Percentiles rank a stretch among this genome's conserved stretches.
phyloP scores from a whole-genome alignment of 2,888 invertebrate genomes.

The Protodeltote pygarga region DNA sequence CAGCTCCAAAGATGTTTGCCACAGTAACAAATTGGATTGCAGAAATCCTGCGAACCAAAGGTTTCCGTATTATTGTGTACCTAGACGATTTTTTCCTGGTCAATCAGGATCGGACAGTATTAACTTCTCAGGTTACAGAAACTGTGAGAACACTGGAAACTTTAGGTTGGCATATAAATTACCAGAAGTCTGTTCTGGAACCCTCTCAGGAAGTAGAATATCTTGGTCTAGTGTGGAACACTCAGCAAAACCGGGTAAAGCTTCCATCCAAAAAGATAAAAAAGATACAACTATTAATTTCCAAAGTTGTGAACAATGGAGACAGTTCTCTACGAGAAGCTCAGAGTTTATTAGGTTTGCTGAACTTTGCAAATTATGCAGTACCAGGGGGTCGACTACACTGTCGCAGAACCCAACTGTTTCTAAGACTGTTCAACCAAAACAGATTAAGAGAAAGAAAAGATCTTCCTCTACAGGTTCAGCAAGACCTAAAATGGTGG shows the following conservation, averaged over 20 bases:
- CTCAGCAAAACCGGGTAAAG: no score
- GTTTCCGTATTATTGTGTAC: conserved; percentile 7
- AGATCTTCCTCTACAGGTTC: no score
- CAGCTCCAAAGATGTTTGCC: conserved; percentile 5
- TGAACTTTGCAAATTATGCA: conserved; percentile 32
- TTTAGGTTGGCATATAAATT: conserved; percentile 38
- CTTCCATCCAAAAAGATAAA: no score
- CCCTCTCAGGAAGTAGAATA: conserved; percentile 30
- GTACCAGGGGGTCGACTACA: no score
- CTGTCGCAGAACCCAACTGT: no score
- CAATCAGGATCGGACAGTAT: background rate
- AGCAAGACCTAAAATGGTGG: no score
- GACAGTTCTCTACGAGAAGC: no score
- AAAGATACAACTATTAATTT: no score
- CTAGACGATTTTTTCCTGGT: conserved; percentile 12
- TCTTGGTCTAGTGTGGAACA: no score
- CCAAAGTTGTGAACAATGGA: no score
- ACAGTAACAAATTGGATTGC: conserved; percentile 8
- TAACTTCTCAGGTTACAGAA: conserved; percentile 12
- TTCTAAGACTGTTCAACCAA: no score
- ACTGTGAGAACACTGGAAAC: conserved; percentile 16
- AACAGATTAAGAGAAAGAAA: no score
- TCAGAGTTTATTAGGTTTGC: conserved; percentile 26
- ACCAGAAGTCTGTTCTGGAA: conserved; percentile 23
- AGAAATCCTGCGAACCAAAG: background rate